A percentile compares a stretch with the other conserved stretches of the same genome.
Conservation (phyloP, 2,797 vertebrate genomes). For the Falco rusticolus region DNA sequence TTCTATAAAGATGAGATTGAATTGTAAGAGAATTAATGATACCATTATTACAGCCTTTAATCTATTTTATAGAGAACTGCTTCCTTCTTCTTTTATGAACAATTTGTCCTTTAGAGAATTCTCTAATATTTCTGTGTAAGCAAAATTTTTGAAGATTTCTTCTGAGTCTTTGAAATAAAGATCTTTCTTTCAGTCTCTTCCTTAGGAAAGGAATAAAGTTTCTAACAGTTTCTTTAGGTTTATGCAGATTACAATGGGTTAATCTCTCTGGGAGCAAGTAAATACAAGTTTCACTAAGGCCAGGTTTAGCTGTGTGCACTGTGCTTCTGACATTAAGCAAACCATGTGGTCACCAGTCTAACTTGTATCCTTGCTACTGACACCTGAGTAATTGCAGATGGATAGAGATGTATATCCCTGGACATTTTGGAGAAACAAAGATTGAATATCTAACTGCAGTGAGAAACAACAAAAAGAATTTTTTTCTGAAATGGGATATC, state of each 20-base stretch:
- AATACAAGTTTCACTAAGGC: not conserved
- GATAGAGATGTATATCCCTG: not conserved
- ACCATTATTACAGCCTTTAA: constrained; percentile 61
- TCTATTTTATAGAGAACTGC: constrained; percentile 61
- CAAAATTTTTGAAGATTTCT: not conserved
- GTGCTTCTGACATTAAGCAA: not conserved
- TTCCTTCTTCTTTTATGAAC: constrained; percentile 60
- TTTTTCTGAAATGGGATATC: not conserved
- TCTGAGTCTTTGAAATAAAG: not conserved
- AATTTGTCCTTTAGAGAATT: constrained; percentile 61
- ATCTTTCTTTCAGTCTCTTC: not conserved
- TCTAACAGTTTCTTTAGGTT: not conserved
- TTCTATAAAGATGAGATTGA: constrained; percentile 64
- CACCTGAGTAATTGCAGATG: not conserved
- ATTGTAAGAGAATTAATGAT: constrained; percentile 67
- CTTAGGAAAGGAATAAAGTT: not conserved
- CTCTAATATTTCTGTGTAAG: constrained; percentile 56
- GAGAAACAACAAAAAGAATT: not conserved
- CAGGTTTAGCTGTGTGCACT: not conserved
- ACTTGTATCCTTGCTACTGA: not conserved
- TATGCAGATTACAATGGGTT: not conserved
- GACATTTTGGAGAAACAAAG: not conserved
- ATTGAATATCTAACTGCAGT: not conserved
- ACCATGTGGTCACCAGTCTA: fast-evolving
- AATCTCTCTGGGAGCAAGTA: not conserved